Base-by-base conservation (phyloP, 2,888 invertebrate genomes). In the Drosophila crucigera region DNA sequence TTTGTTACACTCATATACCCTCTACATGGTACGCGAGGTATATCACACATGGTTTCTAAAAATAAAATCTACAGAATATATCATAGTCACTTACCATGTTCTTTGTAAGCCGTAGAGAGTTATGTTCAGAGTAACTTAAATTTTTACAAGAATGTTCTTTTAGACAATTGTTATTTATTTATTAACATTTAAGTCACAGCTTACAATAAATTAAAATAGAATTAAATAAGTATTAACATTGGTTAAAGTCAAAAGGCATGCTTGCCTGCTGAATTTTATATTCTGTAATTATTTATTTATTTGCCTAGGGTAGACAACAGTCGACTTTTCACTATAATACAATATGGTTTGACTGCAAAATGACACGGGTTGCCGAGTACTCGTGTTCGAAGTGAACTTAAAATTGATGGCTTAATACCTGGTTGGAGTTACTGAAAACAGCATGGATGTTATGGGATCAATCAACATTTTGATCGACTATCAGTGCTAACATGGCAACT, bases 361-460 rank as follows among this genome's bases (percentile, higher is more conserved):
- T 66, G 61, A 52, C 58, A 68, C 84, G 91, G 86, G 91, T 90
- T 91, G 83, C 84, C 91, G 69, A 69, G 77, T 73, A 49, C 43
- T 47, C 53, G 19, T 49, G 31, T 56, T 62, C 28, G 14, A 55
- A 22, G 43, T 53, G 37, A 41, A 59, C 43, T 64, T 33, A n/a
- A 37, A 47, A 56, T 35, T 80, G 83, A 80, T 75, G 66, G 4
- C n/a, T 67, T 84, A 84, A 80, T 72, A 52, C 83, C 30, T 66
- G 39, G 53, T 28, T 28, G n/a, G 25, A 39, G 31, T 16, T 39
- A 11, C 11, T 49, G 22, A 49, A 37, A 54, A 1, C 50, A 43
- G 41, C 30, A 33, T n/a, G 7, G 64, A 68, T 65, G 55, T 54
- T 35, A 11, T 56, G 33, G 77, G 66, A 84, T 83, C 78, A 83